Evolutionary conservation across 2,888 invertebrate species (phyloP).

Genomic region (Hoplodrina ambigua): DNA sequence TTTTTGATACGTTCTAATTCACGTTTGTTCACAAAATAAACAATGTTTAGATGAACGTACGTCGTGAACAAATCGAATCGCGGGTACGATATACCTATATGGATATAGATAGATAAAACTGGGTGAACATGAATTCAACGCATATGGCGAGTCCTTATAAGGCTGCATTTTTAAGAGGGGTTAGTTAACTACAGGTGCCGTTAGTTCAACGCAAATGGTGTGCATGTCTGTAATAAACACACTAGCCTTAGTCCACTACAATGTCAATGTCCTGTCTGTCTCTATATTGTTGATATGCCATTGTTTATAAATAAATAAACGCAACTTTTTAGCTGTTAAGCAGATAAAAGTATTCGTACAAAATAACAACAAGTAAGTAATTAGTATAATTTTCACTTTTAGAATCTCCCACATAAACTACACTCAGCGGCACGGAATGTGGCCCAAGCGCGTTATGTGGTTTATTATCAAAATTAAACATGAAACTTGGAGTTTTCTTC

Average conservation of each 20-base stretch:
- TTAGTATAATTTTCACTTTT: neutral
- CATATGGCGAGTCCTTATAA: conserved; percentile 40
- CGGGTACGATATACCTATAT: conserved; percentile 8
- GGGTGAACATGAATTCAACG: conserved; percentile 34
- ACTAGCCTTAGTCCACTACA: no score
- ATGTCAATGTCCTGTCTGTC: no score
- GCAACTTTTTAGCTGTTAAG: neutral
- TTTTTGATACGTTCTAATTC: conserved; percentile 40
- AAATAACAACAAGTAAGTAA: conserved; percentile 1
- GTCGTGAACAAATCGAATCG: conserved; percentile 26
- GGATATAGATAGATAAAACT: conserved; percentile 26
- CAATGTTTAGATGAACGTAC: conserved; percentile 15
- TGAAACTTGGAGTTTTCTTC: no score
- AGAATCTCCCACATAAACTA: conserved; percentile 26
- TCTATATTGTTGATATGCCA: no score
- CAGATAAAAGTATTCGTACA: conserved; percentile 6
- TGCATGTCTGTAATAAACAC: no score
- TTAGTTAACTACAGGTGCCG: conserved; percentile 7
- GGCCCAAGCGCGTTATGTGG: no score
- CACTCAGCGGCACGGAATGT: no score
- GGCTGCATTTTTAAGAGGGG: conserved; percentile 23
- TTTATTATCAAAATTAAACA: no score
- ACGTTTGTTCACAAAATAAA: conserved; percentile 28
- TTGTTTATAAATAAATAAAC: no score
- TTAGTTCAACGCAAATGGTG: neutral